A percentile compares a stretch with the other conserved stretches of the same genome.
phyloP scores from a whole-genome alignment of 2,797 vertebrate species.

The Ptychobarbus kaznakovi region DNA sequence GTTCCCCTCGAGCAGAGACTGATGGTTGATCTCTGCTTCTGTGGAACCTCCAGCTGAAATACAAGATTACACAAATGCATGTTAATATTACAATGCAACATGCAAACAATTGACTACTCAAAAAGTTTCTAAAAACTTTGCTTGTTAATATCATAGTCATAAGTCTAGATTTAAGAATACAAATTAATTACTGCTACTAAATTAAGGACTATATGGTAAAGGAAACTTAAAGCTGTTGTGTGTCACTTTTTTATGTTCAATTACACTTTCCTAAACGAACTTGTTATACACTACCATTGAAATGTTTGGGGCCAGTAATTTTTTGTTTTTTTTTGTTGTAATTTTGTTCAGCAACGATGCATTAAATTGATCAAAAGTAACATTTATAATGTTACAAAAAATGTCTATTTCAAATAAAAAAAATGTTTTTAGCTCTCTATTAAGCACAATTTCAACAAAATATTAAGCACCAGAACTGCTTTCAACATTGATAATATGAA shows the following conservation, averaged over 20 bases:
- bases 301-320: not conserved
- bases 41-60: conserved; percentile 81
- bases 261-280: not conserved
- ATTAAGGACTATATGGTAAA: not conserved
- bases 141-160: not conserved
- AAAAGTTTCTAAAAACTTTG: not conserved
- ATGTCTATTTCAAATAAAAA: no score
- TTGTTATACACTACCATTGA: not conserved
- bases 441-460: not conserved
- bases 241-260: not conserved
- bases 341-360: not conserved
- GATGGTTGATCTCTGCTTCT: conserved; percentile 92
- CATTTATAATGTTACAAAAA: no score
- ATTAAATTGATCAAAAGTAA: not conserved
- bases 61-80: conserved; percentile 45
- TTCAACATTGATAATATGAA: not conserved
- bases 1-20: conserved; percentile 92
- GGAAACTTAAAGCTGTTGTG: not conserved
- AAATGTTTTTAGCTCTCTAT: no score
- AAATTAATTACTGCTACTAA: no score
- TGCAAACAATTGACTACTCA: not conserved
- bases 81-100: not conserved
- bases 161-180: not conserved
- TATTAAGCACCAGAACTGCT: no score
- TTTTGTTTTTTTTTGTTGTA: not conserved